Base-by-base conservation (phyloP, 2,113 vertebrate genomes). In the Stomatorhinus ivindoensis region DNA sequence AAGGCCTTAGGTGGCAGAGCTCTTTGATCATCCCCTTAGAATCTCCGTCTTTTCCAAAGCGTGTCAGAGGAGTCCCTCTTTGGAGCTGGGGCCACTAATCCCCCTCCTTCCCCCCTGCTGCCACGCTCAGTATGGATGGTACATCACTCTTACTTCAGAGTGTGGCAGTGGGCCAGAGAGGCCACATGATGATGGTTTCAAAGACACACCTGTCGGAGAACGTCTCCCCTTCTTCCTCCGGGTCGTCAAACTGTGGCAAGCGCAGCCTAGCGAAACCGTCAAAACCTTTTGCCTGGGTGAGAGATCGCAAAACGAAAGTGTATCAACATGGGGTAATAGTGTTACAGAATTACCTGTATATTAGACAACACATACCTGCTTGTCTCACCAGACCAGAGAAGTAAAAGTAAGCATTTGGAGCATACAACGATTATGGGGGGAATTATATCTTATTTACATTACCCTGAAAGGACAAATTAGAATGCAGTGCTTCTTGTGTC, bases 401-500 rank as follows among this genome's bases (percentile, higher is more conserved):
- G 48, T 35, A 4, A 53, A 17, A 53, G 48, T 53, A 55, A 53
- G 50, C 50, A 87, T 35, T 58, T 7, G 27, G 44, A 47, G 21
- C 35, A 51, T 69, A 44, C 35, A 44, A 11, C 11, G 85, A 44
- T 84, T 85, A 58, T 15, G 27, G 48, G 46, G 69, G 87, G 46
- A 89, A 89, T 35, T 83, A 42, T 82, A 35, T 87, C 21, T 65
- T 44, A 27, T 80, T 87, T 80, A 44, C 48, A 48, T 90, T 51
- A 80, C 58, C 27, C 61, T 69, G 87, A 35, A 61, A 44, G 31
- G 31, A n/a, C 46, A 58, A 90, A 90, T 86, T 90, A 90, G 89
- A 89, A 89, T 95, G 94, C 94, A 94, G 95, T 95, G 96, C 94
- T 93, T 94, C 95, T 96, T 90, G 93, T 95, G 94, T 93, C 92